A percentile compares a stretch with the other conserved stretches of the same genome.
phyloP scores from a whole-genome alignment of 2,113 vertebrate species.

The Serilophus lunatus region DNA sequence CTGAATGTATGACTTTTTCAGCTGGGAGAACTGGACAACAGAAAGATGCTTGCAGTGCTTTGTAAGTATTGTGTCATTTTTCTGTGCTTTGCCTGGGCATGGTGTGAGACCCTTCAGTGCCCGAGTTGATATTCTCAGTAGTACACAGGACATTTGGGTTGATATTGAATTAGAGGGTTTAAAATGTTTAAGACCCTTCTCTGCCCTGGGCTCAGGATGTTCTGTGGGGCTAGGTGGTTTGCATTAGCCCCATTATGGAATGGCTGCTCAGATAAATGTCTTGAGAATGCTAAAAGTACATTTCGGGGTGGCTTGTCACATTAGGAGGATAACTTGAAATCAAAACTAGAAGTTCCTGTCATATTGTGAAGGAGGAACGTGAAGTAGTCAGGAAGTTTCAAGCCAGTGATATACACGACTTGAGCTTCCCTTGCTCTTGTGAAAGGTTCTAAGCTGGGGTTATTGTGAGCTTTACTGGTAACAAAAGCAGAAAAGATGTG shows the following conservation, averaged over 20 bases:
- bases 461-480: not conserved
- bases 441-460: not conserved
- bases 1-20: not conserved
- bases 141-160: not conserved
- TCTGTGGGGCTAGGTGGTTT: not conserved
- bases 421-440: not conserved
- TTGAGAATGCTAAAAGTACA: not conserved
- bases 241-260: not conserved
- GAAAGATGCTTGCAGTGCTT: not conserved
- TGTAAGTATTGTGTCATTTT: too few relatives aligned
- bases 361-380: not conserved
- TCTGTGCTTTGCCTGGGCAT: not conserved
- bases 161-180: not conserved
- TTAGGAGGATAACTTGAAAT: not conserved
- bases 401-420: rapidly evolving
- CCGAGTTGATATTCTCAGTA: rapidly evolving
- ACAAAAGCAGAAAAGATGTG: not conserved
- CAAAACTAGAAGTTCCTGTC: not conserved
- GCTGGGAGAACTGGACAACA: not conserved
- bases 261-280: not conserved
- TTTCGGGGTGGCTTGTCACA: not conserved
- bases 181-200: not conserved
- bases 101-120: not conserved
- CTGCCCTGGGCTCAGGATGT: not conserved
- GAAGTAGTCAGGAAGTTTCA: not conserved